A percentile compares a stretch with the other conserved stretches of the same genome.
phyloP scores from a whole-genome alignment of 2,888 invertebrate genomes.

The Carabus problematicus region DNA sequence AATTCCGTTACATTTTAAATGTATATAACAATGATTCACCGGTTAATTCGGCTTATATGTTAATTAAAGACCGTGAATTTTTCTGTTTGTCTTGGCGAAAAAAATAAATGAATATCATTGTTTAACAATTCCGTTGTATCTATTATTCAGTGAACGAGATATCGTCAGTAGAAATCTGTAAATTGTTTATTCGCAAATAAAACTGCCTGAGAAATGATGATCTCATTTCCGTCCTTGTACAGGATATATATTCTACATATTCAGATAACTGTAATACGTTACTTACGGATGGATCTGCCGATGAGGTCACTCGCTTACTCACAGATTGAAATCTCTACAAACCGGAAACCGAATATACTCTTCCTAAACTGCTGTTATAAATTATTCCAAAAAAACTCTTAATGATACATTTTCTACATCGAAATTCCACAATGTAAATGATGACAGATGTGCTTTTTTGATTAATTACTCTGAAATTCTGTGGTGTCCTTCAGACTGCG shows the following conservation, averaged over 20 bases:
- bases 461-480: neutral
- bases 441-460: neutral
- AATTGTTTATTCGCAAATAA: neutral
- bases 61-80: neutral
- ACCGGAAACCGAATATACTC: neutral
- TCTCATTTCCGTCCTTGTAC: conserved; percentile 3
- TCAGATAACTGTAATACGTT: too few species aligned
- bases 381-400: neutral
- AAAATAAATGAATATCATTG: neutral
- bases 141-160: neutral
- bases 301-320: conserved; percentile 14
- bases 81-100: neutral
- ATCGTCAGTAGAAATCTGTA: conserved; percentile 2
- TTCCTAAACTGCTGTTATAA: too few species aligned
- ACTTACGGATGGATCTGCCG: too few species aligned
- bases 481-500: neutral
- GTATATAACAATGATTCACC: too few species aligned
- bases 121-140: neutral
- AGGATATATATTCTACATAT: too few species aligned
- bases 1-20: too few species aligned
- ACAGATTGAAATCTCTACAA: conserved; percentile 1
- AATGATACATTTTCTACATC: neutral
- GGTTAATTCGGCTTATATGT: neutral
- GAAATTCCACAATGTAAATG: neutral
- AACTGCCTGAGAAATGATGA: conserved; percentile 2